These are phyloP conservation scores for Dasyurus viverrinus DNA, from an alignment of 2,113 vertebrate genomes.

Conservation along the genomic window DNA sequence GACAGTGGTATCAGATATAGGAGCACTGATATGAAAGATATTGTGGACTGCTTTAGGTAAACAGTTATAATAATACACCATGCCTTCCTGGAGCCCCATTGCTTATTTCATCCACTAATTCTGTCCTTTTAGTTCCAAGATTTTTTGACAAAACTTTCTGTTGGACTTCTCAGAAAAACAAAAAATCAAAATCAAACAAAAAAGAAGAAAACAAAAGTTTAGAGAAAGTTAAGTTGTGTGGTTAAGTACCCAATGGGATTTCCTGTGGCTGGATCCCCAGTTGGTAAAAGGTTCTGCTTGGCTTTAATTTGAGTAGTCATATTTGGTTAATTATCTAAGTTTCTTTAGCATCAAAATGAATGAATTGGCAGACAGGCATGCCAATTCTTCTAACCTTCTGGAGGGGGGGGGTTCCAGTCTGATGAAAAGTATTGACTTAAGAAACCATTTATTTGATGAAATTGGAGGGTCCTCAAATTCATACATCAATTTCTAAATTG, in stretches of 20 bases:
- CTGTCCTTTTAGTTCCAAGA: neutral
- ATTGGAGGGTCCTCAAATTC: constrained; percentile 81
- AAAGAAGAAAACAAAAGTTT: neutral
- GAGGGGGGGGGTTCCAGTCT: constrained; percentile 63
- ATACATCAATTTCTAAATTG: constrained; percentile 85
- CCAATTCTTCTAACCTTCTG: constrained; percentile 61
- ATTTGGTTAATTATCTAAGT: constrained; percentile 72
- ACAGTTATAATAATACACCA: neutral
- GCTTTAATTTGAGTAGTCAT: constrained; percentile 42
- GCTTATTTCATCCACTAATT: neutral
- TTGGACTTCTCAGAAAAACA: constrained; percentile 24
- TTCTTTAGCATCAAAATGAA: constrained; percentile 79
- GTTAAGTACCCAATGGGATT: neutral
- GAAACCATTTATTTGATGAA: constrained; percentile 85
- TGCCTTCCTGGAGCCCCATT: neutral
- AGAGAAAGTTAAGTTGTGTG: neutral
- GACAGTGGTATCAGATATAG: neutral
- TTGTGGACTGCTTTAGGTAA: neutral
- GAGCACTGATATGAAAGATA: neutral
- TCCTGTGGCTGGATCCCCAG: neutral
- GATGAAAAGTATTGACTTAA: constrained; percentile 77
- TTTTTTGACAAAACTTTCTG: constrained; percentile 1
- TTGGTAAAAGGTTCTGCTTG: neutral
- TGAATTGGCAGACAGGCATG: constrained; percentile 70
- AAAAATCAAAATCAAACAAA: neutral